Conservation (phyloP, 1,140 invertebrate genomes). For the Eupristina koningsbergeri region DNA sequence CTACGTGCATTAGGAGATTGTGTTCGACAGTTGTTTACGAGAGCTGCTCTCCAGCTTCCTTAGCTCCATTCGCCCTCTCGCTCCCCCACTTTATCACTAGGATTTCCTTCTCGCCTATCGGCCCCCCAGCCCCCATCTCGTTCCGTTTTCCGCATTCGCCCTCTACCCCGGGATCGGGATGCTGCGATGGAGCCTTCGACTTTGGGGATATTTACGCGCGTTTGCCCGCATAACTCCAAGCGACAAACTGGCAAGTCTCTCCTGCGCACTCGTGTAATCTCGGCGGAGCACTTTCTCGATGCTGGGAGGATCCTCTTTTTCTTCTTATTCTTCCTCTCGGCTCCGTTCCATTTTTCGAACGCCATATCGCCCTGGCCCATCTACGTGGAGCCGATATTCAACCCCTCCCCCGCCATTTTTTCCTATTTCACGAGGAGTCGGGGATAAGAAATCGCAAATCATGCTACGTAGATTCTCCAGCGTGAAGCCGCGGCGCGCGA, state of each 20-base stretch:
- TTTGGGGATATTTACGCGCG: slow-evolving; percentile 61
- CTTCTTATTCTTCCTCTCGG: too few species aligned
- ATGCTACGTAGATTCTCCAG: background rate
- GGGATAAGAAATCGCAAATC: background rate
- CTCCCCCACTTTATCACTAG: background rate
- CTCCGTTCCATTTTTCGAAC: too few species aligned
- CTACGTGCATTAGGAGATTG: slow-evolving; percentile 71
- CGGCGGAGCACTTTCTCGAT: slow-evolving; percentile 58
- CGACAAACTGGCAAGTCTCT: slow-evolving; percentile 63
- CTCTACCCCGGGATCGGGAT: too few species aligned
- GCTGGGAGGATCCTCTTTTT: too few species aligned
- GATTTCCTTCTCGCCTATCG: background rate
- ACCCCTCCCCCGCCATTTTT: background rate
- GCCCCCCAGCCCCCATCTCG: too few species aligned
- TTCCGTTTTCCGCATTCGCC: background rate
- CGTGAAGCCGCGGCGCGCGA: too few species aligned
- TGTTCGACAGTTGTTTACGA: slow-evolving; percentile 72
- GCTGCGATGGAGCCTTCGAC: slow-evolving; percentile 1
- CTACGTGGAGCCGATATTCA: background rate
- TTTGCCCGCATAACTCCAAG: slow-evolving; percentile 64
- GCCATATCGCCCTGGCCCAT: slow-evolving; percentile 38
- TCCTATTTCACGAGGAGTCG: background rate
- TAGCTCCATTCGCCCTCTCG: background rate
- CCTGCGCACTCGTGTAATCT: slow-evolving; percentile 57
- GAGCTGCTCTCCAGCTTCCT: slow-evolving; percentile 17